Evolutionary conservation across 2,888 invertebrate species (phyloP), one percentile per base, ranked within the genome.

Genomic region (Drosophila limbata): DNA sequence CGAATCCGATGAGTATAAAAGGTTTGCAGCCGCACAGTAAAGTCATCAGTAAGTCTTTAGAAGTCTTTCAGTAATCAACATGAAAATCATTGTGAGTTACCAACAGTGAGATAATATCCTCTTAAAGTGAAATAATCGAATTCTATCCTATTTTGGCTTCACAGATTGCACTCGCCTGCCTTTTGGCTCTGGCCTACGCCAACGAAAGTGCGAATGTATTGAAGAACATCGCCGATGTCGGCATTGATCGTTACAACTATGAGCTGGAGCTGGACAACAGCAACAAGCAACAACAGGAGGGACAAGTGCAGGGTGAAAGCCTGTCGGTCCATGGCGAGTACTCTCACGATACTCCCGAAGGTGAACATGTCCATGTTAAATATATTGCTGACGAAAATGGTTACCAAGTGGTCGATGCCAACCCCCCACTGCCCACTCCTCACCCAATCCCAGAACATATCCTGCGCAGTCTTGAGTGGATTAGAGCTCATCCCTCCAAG

Each of bases 111-210:
- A 0, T 31, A 10, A 0, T 31, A 10, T 5, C 4, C 11, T 4
- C 11, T 3, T 17, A n/a, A 9, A 19, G 3, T 3, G 1, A 11
- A 50, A 6, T 11, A 13, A 11, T 4, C 0, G 0, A 6, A 59
- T 48, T 1, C 11, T 35, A 55, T 37, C 1, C 5, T 5, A 8
- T 19, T 5, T 13, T 8, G 28, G 28, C 28, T 40, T 45, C 31
- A 11, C 35, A 91, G 92, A 78, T 92, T 66, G 85, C 74, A 39
- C 56, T 92, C 33, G 80, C 91, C 48, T 91, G 91, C 74, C 61
- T 91, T 35, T 52, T 90, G 76, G 90, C 73, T n/a, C n/a, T 84
- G 33, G 88, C 75, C 35, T 67, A 31, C 37, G 90, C 85, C 69
- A 68, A 75, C 15, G 85, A 90, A 6, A 52, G 82, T 0, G 79